phyloP scores from a whole-genome alignment of 2,113 vertebrate genomes.

The Eretmochelys imbricata region DNA sequence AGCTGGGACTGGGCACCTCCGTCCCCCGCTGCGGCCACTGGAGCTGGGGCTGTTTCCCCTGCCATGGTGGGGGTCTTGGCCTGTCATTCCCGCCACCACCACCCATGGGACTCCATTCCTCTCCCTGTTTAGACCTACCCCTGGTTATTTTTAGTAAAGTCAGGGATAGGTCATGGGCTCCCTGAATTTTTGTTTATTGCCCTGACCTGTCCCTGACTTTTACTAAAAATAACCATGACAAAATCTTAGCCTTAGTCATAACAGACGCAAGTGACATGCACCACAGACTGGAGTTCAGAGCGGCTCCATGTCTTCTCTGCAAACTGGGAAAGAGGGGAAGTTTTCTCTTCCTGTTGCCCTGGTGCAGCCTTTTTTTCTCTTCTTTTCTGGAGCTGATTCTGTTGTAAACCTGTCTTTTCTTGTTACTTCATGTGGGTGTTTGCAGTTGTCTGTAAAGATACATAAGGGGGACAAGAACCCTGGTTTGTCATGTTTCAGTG shows the following conservation, averaged over 20 bases:
- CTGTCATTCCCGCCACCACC: too few relatives aligned
- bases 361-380: not conserved
- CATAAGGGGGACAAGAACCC: not conserved
- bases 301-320: not conserved
- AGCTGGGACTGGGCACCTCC: too few relatives aligned
- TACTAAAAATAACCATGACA: too few relatives aligned
- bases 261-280: not conserved
- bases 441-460: not conserved
- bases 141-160: too few relatives aligned
- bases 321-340: not conserved
- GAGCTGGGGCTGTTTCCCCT: too few relatives aligned
- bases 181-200: too few relatives aligned
- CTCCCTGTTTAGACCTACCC: too few relatives aligned
- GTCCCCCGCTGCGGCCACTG: too few relatives aligned
- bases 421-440: not conserved
- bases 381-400: not conserved
- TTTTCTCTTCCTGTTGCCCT: not conserved
- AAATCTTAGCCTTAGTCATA: not conserved
- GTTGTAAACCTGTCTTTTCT: not conserved
- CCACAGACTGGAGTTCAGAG: not conserved
- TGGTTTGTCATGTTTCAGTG: not conserved
- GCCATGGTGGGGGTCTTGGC: too few relatives aligned
- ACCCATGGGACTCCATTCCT: too few relatives aligned
- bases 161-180: too few relatives aligned
- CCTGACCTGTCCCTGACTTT: too few relatives aligned